Conservation (phyloP, 1,140 invertebrate species). For the Zeugodacus cucurbitae region DNA sequence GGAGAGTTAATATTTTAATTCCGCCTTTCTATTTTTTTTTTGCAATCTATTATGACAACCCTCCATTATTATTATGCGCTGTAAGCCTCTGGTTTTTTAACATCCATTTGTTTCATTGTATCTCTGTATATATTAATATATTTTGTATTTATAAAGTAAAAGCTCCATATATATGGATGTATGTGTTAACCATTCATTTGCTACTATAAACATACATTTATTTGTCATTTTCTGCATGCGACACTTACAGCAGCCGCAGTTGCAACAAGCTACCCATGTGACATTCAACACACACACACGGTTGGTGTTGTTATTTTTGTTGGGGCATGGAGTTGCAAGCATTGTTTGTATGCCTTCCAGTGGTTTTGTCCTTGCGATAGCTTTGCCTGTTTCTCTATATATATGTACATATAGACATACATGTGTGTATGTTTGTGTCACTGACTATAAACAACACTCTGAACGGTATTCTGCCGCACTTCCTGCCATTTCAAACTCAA, state of each 20-base stretch:
- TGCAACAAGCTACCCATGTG: neutral
- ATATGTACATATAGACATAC: neutral
- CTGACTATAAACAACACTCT: neutral
- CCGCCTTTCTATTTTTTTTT: too few species aligned
- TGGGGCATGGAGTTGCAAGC: neutral
- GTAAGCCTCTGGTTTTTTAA: too few species aligned
- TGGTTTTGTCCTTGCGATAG: conserved; percentile 13
- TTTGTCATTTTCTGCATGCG: conserved; percentile 1
- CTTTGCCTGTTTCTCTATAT: neutral
- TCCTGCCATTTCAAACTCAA: conserved; percentile 20
- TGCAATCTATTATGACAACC: too few species aligned
- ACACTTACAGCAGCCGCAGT: neutral
- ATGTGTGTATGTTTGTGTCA: neutral
- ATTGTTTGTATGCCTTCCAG: conserved; percentile 22
- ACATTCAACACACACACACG: neutral
- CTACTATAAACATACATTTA: neutral
- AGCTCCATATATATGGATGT: neutral
- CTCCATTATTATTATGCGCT: too few species aligned
- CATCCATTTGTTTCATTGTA: too few species aligned
- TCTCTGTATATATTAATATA: too few species aligned
- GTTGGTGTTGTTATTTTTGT: neutral
- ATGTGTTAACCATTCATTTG: neutral
- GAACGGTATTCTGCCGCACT: neutral
- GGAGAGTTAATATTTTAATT: too few species aligned
- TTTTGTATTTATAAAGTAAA: too few species aligned